Evolutionary conservation across 2,797 vertebrate species (phyloP).

Genomic region (Pangasius sanitwongsei): DNA sequence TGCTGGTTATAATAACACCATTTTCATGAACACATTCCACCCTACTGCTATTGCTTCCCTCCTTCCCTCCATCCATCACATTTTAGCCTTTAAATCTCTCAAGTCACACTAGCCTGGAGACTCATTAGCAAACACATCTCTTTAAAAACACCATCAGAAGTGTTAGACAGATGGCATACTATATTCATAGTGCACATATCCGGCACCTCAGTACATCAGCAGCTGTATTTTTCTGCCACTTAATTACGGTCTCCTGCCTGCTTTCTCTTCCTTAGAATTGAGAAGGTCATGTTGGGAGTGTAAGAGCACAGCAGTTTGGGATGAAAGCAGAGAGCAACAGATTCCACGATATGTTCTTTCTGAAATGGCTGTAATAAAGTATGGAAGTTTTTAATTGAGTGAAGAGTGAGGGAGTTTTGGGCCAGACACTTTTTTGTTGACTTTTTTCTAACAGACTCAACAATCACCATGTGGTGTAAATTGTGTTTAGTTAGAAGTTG

Average conservation of each 20-base stretch:
- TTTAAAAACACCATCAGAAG: conserved; percentile 4
- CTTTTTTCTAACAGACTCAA: neutral
- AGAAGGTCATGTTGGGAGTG: conserved; percentile 46
- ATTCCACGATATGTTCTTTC: neutral
- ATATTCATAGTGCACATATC: neutral
- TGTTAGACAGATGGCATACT: conserved; percentile 1
- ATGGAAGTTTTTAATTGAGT: conserved; percentile 33
- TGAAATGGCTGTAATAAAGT: conserved; percentile 38
- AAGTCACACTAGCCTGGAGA: conserved; percentile 1
- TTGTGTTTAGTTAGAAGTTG: neutral
- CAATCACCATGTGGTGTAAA: neutral
- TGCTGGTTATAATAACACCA: neutral
- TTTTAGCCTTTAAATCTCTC: conserved; percentile 14
- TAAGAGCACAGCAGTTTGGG: conserved; percentile 2
- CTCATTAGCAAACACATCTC: conserved; percentile 11
- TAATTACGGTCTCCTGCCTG: conserved; percentile 10
- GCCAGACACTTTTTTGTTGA: neutral
- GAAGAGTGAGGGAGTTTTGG: neutral
- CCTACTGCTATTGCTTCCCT: neutral
- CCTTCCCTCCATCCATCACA: neutral
- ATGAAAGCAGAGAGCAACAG: neutral
- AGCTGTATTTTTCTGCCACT: conserved; percentile 1
- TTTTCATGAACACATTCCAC: conserved; percentile 1
- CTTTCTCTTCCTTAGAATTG: conserved; percentile 46
- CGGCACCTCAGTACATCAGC: neutral